Base-by-base conservation (phyloP, 1,140 invertebrate species). In the Drosophila mayri region DNA sequence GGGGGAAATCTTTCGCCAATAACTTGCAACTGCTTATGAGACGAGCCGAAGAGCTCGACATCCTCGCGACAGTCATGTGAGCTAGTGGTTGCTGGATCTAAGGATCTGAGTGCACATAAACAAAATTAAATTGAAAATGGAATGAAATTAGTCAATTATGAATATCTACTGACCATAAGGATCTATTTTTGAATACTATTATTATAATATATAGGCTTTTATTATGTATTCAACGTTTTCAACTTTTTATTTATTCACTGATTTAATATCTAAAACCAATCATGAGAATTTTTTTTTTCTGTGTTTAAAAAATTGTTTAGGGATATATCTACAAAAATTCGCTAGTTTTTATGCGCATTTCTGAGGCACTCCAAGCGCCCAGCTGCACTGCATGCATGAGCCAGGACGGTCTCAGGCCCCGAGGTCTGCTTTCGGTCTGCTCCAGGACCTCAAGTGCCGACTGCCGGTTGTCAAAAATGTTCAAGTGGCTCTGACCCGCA, bases 21-120 rank as follows among this genome's bases (percentile, higher is more conserved):
- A 87, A 88, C 80, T 88, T 88, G 84, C 84, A 75, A 87, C 84
- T 88, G 80, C 84, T 87, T 84, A 88, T 88, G 84, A 87, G 79
- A 67, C 68, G 75, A 87, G 47, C 49, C 40, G 32, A 46, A 32
- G 25, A 57, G 49, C 60, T 37, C 32, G 46, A 55, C 52, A 58
- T 32, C 44, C 18, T 11, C 72, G 50, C 71, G 61, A 75, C 43
- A 75, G 22, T 44, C 32, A 58, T 57, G 47, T 47, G 79, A 75
- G 68, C 20, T 49, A 84, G 47, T 32, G 43, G 22, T 25, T 25
- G 54, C 30, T 74, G 63, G 46, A 49, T 41, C 43, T 52, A 50
- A 58, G 60, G 49, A 61, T 52, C 55, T 37, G 54, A 6, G 35
- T 55, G 52, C 52, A 55, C 52, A 5, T 35, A 22, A 55, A 4